phyloP scores from a whole-genome alignment of 2,888 invertebrate genomes.

The Heteromyza rotundicornis region DNA sequence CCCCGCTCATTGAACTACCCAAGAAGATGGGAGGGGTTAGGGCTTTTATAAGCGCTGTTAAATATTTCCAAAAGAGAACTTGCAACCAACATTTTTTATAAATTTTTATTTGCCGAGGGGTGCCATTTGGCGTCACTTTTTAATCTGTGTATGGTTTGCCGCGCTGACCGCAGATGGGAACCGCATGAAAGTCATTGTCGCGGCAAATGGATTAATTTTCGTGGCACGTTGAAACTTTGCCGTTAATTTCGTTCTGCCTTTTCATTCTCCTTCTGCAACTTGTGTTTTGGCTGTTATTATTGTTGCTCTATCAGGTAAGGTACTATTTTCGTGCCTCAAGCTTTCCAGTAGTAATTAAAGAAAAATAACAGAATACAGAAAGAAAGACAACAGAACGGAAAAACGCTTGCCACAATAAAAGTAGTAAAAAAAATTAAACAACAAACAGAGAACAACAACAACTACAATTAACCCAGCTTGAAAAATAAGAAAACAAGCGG shows the following conservation, averaged over 20 bases:
- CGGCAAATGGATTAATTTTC: slow-evolving; percentile 26
- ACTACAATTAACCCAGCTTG: not conserved
- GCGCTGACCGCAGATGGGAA: slow-evolving; percentile 13
- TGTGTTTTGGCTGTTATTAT: slow-evolving; percentile 29
- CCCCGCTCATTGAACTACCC: too few species aligned
- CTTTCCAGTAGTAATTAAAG: not conserved
- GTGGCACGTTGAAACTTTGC: slow-evolving; percentile 16
- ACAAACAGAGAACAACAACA: too few species aligned
- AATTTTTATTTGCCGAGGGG: too few species aligned
- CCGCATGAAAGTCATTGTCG: slow-evolving; percentile 32
- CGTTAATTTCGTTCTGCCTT: slow-evolving; percentile 36
- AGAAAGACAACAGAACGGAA: not conserved
- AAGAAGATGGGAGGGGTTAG: too few species aligned
- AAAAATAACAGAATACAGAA: not conserved
- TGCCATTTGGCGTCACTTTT: too few species aligned
- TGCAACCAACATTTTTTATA: too few species aligned
- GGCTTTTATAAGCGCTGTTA: slow-evolving; percentile 35
- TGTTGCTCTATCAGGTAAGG: too few species aligned
- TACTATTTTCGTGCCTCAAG: too few species aligned
- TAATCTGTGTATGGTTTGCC: too few species aligned
- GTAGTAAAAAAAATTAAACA: not conserved
- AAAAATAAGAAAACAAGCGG: not conserved
- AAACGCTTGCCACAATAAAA: slow-evolving; percentile 6
- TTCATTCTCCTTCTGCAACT: slow-evolving; percentile 41
- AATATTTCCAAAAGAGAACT: too few species aligned